Percentiles rank a stretch among this genome's conserved stretches.
Evolutionary conservation across 2,113 vertebrate genomes (phyloP).

Genomic region (Alethe diademata): DNA sequence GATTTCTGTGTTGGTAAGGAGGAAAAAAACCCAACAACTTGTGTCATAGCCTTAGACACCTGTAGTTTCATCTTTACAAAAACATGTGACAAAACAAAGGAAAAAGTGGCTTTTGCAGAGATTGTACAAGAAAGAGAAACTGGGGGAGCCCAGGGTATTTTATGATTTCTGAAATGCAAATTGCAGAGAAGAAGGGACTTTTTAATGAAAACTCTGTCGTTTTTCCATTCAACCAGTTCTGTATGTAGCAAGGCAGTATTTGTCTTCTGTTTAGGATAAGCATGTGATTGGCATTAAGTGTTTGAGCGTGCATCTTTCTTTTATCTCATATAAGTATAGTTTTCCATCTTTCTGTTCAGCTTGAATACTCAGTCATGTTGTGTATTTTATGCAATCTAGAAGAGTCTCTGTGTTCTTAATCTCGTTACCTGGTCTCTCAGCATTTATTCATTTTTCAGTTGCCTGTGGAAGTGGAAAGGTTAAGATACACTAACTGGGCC

Average conservation of each 20-base stretch:
- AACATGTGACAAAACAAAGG: background rate
- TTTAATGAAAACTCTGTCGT: background rate
- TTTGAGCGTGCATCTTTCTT: background rate
- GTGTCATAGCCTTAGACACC: background rate
- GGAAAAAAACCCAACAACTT: background rate
- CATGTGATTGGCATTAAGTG: background rate
- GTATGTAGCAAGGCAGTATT: background rate
- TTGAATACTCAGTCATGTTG: background rate
- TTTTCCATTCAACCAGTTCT: background rate
- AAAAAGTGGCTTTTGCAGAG: background rate
- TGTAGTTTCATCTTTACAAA: background rate
- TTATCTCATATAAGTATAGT: background rate
- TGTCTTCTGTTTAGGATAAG: constrained; percentile 1
- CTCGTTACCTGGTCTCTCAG: constrained; percentile 31
- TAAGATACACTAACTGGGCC: background rate
- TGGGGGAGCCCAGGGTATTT: background rate
- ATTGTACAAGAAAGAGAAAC: background rate
- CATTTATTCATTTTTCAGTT: constrained; percentile 43
- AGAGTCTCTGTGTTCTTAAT: constrained; percentile 8
- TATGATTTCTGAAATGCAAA: constrained; percentile 33
- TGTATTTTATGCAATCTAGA: background rate
- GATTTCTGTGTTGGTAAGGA: background rate
- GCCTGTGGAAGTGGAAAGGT: background rate
- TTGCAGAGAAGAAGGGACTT: background rate
- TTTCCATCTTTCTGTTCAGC: constrained; percentile 9